A percentile compares a stretch with the other conserved stretches of the same genome.
Evolutionary conservation across 2,113 vertebrate genomes (phyloP).

Genomic region (Ursus arctos): DNA sequence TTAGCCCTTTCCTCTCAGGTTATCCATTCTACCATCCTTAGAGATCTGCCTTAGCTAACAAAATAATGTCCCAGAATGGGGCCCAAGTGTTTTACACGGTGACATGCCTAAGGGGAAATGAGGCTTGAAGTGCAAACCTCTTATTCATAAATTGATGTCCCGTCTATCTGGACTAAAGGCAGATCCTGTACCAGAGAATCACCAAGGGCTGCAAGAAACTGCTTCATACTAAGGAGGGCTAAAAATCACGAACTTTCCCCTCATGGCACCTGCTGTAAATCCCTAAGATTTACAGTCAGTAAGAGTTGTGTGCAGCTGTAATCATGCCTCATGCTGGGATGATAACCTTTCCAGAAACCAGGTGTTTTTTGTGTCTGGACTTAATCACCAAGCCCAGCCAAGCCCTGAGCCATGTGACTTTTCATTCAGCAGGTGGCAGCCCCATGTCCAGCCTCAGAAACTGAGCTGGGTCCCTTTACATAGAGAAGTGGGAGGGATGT

Average conservation of each 20-base stretch:
- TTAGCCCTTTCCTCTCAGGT: background rate
- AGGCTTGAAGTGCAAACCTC: slow-evolving; percentile 59
- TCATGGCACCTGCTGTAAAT: slow-evolving; percentile 75
- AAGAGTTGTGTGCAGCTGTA: slow-evolving; percentile 67
- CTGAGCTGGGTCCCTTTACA: background rate
- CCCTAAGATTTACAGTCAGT: slow-evolving; percentile 73
- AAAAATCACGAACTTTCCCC: slow-evolving; percentile 50
- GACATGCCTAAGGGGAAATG: slow-evolving; percentile 38
- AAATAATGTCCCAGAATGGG: slow-evolving; percentile 1
- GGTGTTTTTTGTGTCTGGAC: slow-evolving; percentile 78
- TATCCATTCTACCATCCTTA: background rate
- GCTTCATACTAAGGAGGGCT: slow-evolving; percentile 43
- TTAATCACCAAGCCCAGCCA: slow-evolving; percentile 67
- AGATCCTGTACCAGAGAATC: slow-evolving; percentile 42
- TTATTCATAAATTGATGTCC: slow-evolving; percentile 61
- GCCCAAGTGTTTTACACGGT: slow-evolving; percentile 7
- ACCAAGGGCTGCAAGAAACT: slow-evolving; percentile 13
- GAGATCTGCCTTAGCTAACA: slow-evolving; percentile 40
- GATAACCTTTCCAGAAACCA: slow-evolving; percentile 83
- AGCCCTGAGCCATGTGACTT: slow-evolving; percentile 42
- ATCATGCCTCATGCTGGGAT: slow-evolving; percentile 63
- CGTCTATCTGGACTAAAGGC: slow-evolving; percentile 47
- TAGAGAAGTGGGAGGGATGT: background rate
- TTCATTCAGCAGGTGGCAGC: slow-evolving; percentile 69
- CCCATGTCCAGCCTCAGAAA: background rate